These are phyloP conservation scores for Ceratina japonica DNA, from an alignment of 1,140 invertebrate species.

Conservation along the genomic window DNA sequence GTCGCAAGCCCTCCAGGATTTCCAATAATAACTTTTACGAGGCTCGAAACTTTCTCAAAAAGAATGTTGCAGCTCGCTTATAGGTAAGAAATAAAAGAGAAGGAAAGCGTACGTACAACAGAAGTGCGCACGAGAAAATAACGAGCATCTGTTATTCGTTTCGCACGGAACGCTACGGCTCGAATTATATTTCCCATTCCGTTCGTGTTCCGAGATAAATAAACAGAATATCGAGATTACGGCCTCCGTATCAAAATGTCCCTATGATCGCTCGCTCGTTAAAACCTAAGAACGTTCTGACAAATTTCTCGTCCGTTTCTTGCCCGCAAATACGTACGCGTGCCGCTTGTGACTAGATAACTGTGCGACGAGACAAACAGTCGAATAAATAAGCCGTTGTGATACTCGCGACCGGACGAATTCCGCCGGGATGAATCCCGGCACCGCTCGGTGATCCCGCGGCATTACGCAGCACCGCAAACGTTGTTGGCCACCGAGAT, in stretches of 20 bases:
- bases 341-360: not conserved
- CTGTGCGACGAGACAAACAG: not conserved
- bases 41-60: constrained; percentile 11
- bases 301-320: no score
- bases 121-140: constrained; percentile 1
- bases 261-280: no score
- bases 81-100: not conserved
- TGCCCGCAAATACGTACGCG: no score
- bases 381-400: constrained; percentile 29
- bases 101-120: not conserved
- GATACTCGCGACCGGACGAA: constrained; percentile 8
- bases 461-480: constrained; percentile 33
- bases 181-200: not conserved
- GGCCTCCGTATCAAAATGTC: no score
- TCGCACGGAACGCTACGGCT: not conserved
- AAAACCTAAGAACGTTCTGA: no score
- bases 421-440: constrained; percentile 8
- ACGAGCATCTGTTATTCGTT: constrained; percentile 11
- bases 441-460: constrained; percentile 10
- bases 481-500: constrained; percentile 23
- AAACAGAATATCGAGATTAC: no score
- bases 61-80: constrained; percentile 22
- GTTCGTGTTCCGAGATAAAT: no score
- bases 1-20: constrained; percentile 2
- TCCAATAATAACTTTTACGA: constrained; percentile 37